phyloP scores from a whole-genome alignment of 1,140 invertebrate species.

The Drosophila ironensis region DNA sequence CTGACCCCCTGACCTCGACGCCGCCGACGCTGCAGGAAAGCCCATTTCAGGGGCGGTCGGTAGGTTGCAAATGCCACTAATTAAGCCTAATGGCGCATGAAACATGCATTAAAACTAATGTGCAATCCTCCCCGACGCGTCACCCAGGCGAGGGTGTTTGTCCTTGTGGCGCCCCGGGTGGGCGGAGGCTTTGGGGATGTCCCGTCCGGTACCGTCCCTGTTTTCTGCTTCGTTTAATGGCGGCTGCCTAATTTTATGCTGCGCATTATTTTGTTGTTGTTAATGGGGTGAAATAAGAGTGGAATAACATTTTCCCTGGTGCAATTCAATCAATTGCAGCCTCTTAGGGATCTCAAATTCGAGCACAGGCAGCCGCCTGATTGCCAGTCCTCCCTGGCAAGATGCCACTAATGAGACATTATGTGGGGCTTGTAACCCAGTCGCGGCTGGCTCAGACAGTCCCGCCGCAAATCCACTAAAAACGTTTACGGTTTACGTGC shows the following conservation, averaged over 20 bases:
- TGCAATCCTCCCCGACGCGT: constrained; percentile 50
- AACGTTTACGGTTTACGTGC: constrained; percentile 77
- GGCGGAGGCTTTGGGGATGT: background rate
- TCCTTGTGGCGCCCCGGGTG: constrained; percentile 19
- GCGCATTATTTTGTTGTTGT: constrained; percentile 46
- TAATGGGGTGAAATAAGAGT: constrained; percentile 4
- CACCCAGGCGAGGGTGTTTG: constrained; percentile 10
- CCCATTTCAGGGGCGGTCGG: constrained; percentile 47
- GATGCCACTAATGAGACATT: constrained; percentile 72
- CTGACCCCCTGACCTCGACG: constrained; percentile 10
- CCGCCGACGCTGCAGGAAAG: constrained; percentile 42
- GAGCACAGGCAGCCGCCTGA: constrained; percentile 4
- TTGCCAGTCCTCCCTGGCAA: constrained; percentile 24
- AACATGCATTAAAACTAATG: constrained; percentile 80
- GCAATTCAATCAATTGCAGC: constrained; percentile 3
- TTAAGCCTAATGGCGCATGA: constrained; percentile 80
- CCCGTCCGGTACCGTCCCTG: background rate
- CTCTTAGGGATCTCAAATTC: background rate
- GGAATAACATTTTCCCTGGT: background rate
- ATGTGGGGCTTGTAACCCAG: constrained; percentile 60
- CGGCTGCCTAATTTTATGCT: constrained; percentile 65
- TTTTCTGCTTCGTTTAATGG: constrained; percentile 41
- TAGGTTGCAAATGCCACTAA: constrained; percentile 53
- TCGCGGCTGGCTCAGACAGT: constrained; percentile 28
- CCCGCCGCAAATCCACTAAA: constrained; percentile 71